Evolutionary conservation across 2,113 vertebrate species (phyloP).

Genomic region (Paradisaea rubra): DNA sequence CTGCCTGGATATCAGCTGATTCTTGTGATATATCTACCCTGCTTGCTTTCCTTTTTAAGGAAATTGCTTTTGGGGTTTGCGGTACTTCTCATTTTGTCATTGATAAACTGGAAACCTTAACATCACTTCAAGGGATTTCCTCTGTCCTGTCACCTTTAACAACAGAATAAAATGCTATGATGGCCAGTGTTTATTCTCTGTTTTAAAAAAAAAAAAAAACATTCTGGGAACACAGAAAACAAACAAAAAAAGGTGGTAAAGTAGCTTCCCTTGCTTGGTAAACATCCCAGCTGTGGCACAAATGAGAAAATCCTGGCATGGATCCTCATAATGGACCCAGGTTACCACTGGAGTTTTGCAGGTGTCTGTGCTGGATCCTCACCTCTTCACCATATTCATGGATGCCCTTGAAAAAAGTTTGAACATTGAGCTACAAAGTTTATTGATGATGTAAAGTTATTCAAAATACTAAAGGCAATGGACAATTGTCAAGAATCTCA

Average conservation of each 20-base stretch:
- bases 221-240: neutral
- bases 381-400: neutral
- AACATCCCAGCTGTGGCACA: neutral
- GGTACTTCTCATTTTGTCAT: neutral
- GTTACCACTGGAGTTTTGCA: neutral
- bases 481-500: neutral
- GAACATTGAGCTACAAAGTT: neutral
- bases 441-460: neutral
- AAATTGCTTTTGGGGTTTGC: neutral
- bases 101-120: neutral
- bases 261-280: neutral
- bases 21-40: neutral
- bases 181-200: neutral
- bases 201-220: neutral
- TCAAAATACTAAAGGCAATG: neutral
- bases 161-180: neutral
- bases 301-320: neutral
- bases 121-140: neutral
- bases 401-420: neutral
- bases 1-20: neutral
- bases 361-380: neutral
- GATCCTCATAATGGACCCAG: neutral
- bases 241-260: neutral
- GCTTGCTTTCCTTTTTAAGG: neutral
- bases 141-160: neutral